These are phyloP conservation scores for Heliornis fulica DNA, from an alignment of 2,113 vertebrate genomes.

Conservation along the genomic window DNA sequence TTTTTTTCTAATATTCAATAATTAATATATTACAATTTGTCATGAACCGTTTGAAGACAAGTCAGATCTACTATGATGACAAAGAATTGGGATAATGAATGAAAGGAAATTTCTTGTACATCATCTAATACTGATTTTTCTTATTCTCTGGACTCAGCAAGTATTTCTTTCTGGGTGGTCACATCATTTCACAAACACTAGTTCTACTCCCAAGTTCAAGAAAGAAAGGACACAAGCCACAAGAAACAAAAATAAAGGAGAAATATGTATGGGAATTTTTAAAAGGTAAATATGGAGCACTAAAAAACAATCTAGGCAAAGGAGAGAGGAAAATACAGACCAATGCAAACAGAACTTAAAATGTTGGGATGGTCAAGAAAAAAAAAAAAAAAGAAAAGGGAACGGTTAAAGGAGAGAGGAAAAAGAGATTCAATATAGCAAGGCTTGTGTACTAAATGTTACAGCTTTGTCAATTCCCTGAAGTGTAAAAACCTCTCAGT, in stretches of 20 bases:
- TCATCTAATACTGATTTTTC: not conserved
- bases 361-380: not conserved
- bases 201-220: not conserved
- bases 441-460: constrained; percentile 1
- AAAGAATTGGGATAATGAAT: not conserved
- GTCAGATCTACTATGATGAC: not conserved
- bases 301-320: not conserved
- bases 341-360: not conserved
- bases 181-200: not conserved
- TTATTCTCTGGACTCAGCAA: not conserved
- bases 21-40: not conserved
- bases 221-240: not conserved
- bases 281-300: not conserved
- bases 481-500: constrained; percentile 23
- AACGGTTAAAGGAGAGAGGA: too few species aligned
- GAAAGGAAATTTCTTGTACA: not conserved
- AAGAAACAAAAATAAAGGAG: not conserved
- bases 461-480: constrained; percentile 22
- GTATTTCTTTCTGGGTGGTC: not conserved
- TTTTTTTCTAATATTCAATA: not conserved
- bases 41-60: not conserved
- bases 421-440: not conserved
- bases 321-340: not conserved
- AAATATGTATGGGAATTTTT: not conserved
- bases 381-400: too few species aligned